A percentile compares a stretch with the other conserved stretches of the same genome.
phyloP scores from a whole-genome alignment of 1,140 invertebrate species.

The Cydia amplana region DNA sequence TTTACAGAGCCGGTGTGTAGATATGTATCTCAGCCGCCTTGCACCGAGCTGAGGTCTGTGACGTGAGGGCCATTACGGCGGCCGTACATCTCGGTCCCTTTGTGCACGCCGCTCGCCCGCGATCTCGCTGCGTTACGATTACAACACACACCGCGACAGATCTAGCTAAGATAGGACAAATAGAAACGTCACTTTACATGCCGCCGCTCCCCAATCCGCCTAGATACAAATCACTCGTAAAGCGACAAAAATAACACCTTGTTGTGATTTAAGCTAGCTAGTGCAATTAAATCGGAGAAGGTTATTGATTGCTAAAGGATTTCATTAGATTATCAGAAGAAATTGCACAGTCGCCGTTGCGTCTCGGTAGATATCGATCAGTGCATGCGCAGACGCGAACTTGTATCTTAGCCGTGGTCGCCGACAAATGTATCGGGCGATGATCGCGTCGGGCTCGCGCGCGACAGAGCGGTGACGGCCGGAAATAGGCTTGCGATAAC shows the following conservation, averaged over 20 bases:
- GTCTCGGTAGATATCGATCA: constrained; percentile 62
- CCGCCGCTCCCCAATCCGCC: constrained; percentile 52
- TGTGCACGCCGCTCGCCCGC: constrained; percentile 54
- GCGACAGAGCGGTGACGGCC: constrained; percentile 68
- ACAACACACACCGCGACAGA: constrained; percentile 69
- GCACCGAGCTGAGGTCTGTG: constrained; percentile 54
- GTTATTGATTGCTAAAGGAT: constrained; percentile 30
- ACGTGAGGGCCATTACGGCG: constrained; percentile 67
- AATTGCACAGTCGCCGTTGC: constrained; percentile 57
- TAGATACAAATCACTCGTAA: constrained; percentile 52
- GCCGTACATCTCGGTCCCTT: constrained; percentile 70
- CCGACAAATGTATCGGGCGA: constrained; percentile 75
- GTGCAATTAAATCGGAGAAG: constrained; percentile 4
- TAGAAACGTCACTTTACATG: constrained; percentile 76
- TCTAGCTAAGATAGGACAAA: constrained; percentile 70
- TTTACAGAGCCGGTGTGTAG: constrained; percentile 68
- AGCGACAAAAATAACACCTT: constrained; percentile 53
- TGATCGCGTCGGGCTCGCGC: constrained; percentile 58
- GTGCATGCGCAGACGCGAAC: constrained; percentile 44
- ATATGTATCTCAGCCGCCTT: constrained; percentile 72
- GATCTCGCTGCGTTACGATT: constrained; percentile 67
- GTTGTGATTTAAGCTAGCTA: neutral
- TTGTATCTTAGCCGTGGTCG: constrained; percentile 52
- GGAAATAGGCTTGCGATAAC: constrained; percentile 75
- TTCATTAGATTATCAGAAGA: constrained; percentile 68